Base-by-base conservation (phyloP, 2,888 invertebrate species). In the Palloptera scutellata region DNA sequence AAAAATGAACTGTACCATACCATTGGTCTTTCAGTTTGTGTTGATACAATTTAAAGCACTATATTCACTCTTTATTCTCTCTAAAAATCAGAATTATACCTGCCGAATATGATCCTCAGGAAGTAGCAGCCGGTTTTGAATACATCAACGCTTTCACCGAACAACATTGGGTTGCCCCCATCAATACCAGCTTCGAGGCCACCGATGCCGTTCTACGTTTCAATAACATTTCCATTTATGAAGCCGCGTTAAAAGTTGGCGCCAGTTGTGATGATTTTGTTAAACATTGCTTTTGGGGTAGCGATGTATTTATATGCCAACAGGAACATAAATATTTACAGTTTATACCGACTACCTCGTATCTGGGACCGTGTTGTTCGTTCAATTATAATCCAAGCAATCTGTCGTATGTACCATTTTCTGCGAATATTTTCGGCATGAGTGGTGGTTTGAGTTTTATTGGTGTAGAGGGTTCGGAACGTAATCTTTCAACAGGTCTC, bases 351-450 rank as follows among this genome's bases (percentile, higher is more conserved):
- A 82, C 85, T 0, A 83, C 81, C 0, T 83, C 85, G 0, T 81
- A 73, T 65, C 66, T 82, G 9, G 85, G 85, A 1, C 80, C 82
- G 5, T 85, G 85, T 59, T 85, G 85, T 68, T 84, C 85, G 4
- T 85, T 85, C 43, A 85, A 85, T 70, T 85, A 84, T 59, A 81
- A 84, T 75, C 84, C 84, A 0, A 77, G 79, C 17, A 84, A 85
- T 72, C 66, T 74, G 11, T 82, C 82, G 4, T 83, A 78, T 64
- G 75, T 81, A 5, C 83, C 84, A 15, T 84, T 84, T 63, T 79
- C 83, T 0, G 71, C 84, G 8, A 85, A 83, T 58, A 80, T 80
- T 17, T 85, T 83, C 58, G 85, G 85, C 63, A 76, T 83, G 68
- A 78, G 81, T 45, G 83, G 84, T 0, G 85, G 83, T 0, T 68